Conservation (phyloP, 2,888 invertebrate species). For the Pseudococcus jackbeardsleyi region DNA sequence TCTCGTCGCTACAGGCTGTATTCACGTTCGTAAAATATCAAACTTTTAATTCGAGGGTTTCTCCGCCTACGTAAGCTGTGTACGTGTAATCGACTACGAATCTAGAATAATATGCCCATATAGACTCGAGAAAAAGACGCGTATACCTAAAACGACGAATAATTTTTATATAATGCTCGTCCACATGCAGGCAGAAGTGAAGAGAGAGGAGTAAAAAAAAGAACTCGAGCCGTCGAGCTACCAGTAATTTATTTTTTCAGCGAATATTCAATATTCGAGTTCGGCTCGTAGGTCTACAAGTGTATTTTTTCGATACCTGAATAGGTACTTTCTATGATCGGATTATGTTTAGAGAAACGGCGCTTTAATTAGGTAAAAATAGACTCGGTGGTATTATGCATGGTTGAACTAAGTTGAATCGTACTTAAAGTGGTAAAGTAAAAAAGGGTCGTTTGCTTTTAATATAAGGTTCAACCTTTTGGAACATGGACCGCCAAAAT, state of each 20-base stretch:
- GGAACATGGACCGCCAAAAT: slow-evolving; percentile 44
- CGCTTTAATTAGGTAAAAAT: slow-evolving; percentile 56
- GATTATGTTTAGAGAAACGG: not conserved
- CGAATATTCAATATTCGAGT: not conserved
- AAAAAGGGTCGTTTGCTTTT: slow-evolving; percentile 46
- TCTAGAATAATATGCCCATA: not conserved
- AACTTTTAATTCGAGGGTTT: slow-evolving; percentile 48
- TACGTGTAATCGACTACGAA: slow-evolving; percentile 9
- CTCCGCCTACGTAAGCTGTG: not conserved
- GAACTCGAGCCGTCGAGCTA: too few relatives aligned
- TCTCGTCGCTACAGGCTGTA: slow-evolving; percentile 60
- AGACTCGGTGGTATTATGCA: slow-evolving; percentile 41
- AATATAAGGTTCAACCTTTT: slow-evolving; percentile 56
- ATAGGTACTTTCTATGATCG: slow-evolving; percentile 2
- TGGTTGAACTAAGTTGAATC: slow-evolving; percentile 48
- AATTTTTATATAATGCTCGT: too few relatives aligned
- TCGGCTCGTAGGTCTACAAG: not conserved
- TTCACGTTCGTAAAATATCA: slow-evolving; percentile 50
- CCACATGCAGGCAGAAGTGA: too few relatives aligned
- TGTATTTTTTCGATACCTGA: not conserved
- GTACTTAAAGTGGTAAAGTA: slow-evolving; percentile 33
- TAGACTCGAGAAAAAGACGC: not conserved
- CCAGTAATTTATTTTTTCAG: not conserved
- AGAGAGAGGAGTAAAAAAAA: too few relatives aligned
- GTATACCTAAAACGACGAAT: not conserved